Percentiles rank a stretch among this genome's conserved stretches.
Conservation (phyloP, 2,113 vertebrate genomes). For the Siniperca knerii region DNA sequence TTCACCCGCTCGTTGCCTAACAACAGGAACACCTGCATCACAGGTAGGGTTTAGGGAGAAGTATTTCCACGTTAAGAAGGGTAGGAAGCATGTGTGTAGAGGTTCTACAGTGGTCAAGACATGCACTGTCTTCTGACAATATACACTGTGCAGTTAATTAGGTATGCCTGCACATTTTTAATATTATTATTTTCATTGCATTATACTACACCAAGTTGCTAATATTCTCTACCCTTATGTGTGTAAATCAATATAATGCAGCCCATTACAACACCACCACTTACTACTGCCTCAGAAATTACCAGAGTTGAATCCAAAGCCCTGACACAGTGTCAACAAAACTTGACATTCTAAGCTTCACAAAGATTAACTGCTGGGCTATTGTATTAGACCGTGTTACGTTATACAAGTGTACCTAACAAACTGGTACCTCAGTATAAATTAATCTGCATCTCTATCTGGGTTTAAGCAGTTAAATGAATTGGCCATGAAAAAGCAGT, state of each 20-base stretch:
- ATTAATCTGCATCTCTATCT: neutral
- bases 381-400: neutral
- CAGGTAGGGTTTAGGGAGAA: neutral
- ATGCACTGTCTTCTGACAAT: neutral
- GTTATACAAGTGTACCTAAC: neutral
- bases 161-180: neutral
- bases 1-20: conserved; percentile 90
- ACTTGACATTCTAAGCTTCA: neutral
- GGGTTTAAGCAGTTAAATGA: neutral
- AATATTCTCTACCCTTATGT: neutral
- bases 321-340: neutral
- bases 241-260: neutral
- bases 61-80: neutral
- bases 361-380: neutral
- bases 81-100: neutral
- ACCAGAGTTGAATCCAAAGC: neutral
- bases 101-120: neutral
- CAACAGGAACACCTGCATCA: conserved; percentile 87
- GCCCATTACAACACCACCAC: neutral
- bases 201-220: neutral
- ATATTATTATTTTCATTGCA: neutral
- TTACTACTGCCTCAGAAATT: neutral
- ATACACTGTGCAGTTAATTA: conserved; percentile 2
- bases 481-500: neutral
- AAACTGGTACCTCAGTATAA: neutral